A percentile compares a stretch with the other conserved stretches of the same genome.
These are phyloP conservation scores for Agelastica alni DNA, from an alignment of 2,888 invertebrate species.

Conservation along the genomic window DNA sequence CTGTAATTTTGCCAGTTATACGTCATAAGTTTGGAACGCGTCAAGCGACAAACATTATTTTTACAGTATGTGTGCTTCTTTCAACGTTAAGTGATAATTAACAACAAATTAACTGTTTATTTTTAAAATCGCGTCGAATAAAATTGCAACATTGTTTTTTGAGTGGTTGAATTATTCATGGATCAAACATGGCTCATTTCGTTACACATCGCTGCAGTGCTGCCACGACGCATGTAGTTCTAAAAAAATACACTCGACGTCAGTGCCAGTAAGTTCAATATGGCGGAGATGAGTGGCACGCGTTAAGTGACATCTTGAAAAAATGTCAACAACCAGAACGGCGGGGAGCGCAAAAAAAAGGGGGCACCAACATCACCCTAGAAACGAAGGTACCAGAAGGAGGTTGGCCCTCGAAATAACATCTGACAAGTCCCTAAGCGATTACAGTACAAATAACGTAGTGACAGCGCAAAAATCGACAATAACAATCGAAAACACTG, in stretches of 20 bases:
- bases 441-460: slow-evolving; percentile 42
- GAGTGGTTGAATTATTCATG: background rate
- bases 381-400: slow-evolving; percentile 58
- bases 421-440: slow-evolving; percentile 42
- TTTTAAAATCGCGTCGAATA: background rate
- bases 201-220: background rate
- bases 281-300: slow-evolving; percentile 64
- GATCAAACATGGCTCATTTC: slow-evolving; percentile 1
- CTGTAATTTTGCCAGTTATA: background rate
- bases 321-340: slow-evolving; percentile 67
- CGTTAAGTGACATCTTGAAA: slow-evolving; percentile 41
- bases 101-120: background rate
- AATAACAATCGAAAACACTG: slow-evolving; percentile 38
- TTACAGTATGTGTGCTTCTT: background rate
- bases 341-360: slow-evolving; percentile 68
- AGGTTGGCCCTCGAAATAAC: slow-evolving; percentile 60
- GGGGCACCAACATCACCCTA: slow-evolving; percentile 77
- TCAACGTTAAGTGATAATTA: background rate
- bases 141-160: background rate
- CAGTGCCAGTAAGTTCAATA: slow-evolving; percentile 60
- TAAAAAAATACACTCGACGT: slow-evolving; percentile 31
- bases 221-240: slow-evolving; percentile 17
- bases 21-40: background rate
- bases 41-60: slow-evolving; percentile 3
- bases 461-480: slow-evolving; percentile 38